Conservation (phyloP, 2,888 invertebrate genomes). For the Leptinotarsa juncta region DNA sequence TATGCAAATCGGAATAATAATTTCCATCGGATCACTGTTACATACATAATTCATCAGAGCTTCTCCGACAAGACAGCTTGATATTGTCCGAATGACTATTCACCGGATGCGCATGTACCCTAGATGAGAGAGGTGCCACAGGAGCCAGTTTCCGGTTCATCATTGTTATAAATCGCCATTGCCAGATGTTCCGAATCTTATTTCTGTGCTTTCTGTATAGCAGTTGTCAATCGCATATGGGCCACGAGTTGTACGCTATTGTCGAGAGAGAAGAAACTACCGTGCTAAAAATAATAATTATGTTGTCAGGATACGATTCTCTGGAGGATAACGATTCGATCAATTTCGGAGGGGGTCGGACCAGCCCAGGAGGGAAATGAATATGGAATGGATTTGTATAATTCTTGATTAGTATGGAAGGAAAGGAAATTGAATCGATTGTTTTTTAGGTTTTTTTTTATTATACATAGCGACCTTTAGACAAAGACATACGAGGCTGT, state of each 20-base stretch:
- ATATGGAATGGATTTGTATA: neutral
- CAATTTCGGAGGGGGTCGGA: constrained; percentile 2
- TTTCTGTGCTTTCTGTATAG: constrained; percentile 19
- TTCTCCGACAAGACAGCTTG: neutral
- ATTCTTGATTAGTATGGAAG: neutral
- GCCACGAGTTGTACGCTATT: constrained; percentile 17
- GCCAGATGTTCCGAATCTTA: constrained; percentile 52
- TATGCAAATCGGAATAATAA: too few species aligned
- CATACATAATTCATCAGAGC: too few species aligned
- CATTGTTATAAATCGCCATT: constrained; percentile 53
- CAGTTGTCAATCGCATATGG: constrained; percentile 37
- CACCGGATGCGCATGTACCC: constrained; percentile 39
- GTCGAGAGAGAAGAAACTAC: constrained; percentile 2
- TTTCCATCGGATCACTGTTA: too few species aligned
- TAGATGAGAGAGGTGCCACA: constrained; percentile 32
- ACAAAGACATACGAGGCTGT: too few species aligned
- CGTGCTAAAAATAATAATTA: constrained; percentile 20
- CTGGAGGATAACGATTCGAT: neutral
- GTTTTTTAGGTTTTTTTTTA: neutral
- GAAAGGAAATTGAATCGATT: neutral
- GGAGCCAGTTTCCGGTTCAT: constrained; percentile 53
- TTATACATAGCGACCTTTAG: too few species aligned
- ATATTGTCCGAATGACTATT: constrained; percentile 2
- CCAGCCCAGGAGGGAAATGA: neutral
- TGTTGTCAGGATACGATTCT: constrained; percentile 14